These are phyloP conservation scores for Raja brachyura DNA, from an alignment of 2,113 vertebrate species.

Conservation along the genomic window DNA sequence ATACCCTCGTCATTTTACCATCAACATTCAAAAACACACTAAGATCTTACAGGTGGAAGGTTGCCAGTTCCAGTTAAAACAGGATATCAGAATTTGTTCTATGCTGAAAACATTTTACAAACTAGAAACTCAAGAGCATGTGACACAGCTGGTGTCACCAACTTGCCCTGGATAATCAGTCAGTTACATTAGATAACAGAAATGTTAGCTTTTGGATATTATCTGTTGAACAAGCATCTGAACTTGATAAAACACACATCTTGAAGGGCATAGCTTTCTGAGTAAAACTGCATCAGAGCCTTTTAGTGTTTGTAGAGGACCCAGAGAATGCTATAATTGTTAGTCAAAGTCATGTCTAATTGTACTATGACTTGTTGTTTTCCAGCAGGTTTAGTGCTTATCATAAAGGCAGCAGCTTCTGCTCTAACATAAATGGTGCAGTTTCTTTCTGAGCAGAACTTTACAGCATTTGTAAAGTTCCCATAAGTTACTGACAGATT, in stretches of 20 bases:
- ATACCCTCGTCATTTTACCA: background rate
- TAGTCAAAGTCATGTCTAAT: background rate
- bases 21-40: background rate
- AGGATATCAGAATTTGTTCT: background rate
- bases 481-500: too few species aligned
- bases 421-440: background rate
- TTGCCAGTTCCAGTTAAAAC: background rate
- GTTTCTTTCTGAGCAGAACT: too few species aligned
- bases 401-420: background rate
- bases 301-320: background rate
- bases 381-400: background rate
- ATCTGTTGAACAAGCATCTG: background rate
- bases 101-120: background rate
- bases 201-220: background rate
- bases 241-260: background rate
- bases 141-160: background rate
- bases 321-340: background rate
- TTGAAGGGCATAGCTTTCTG: background rate
- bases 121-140: background rate
- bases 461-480: too few species aligned
- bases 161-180: background rate
- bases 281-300: background rate
- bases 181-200: background rate
- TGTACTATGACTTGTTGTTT: background rate
- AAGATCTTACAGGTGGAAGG: background rate